These are phyloP conservation scores for Rhogogaster chlorosoma DNA, from an alignment of 2,888 invertebrate genomes.

Conservation along the genomic window DNA sequence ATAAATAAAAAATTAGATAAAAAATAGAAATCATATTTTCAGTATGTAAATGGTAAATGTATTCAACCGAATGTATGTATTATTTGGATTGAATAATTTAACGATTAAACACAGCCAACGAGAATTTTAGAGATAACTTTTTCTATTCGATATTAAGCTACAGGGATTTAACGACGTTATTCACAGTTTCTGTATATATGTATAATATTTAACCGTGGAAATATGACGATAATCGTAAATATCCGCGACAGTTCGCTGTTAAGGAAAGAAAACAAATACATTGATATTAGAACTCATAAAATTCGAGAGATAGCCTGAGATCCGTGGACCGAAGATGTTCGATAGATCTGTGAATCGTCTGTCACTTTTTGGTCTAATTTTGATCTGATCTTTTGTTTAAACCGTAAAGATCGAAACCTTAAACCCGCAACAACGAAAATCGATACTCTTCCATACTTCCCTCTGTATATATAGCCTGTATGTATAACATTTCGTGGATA, in stretches of 20 bases:
- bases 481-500: conserved; percentile 73
- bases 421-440: background rate
- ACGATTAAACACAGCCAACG: background rate
- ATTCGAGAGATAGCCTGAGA: conserved; percentile 19
- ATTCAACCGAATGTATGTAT: background rate
- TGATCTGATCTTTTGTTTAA: background rate
- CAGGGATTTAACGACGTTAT: conserved; percentile 57
- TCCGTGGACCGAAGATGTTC: background rate
- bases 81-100: conserved; percentile 21
- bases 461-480: conserved; percentile 22
- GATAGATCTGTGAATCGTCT: background rate
- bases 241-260: conserved; percentile 58
- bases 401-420: background rate
- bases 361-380: background rate
- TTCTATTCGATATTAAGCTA: background rate
- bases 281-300: conserved; percentile 63
- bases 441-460: background rate
- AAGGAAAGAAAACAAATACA: conserved; percentile 64
- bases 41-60: background rate
- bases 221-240: conserved; percentile 65
- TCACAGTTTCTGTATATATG: conserved; percentile 51
- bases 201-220: conserved; percentile 33
- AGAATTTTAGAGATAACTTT: background rate
- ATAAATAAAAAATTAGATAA: too few species aligned
- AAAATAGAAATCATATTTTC: background rate